Base-by-base conservation (phyloP, 2,113 vertebrate species). In the Osmerus mordax region DNA sequence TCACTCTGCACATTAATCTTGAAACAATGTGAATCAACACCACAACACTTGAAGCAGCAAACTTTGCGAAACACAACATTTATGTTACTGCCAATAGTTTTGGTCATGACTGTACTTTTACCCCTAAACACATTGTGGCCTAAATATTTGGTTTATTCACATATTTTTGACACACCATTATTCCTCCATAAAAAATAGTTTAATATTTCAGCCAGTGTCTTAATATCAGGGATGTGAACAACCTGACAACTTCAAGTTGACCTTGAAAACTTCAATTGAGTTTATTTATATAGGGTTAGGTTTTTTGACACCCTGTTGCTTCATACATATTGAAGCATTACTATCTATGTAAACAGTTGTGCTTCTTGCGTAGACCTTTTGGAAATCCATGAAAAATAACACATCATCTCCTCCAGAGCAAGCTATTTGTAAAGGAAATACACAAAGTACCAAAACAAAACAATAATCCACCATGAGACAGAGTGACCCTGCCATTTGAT, bases 331-430 rank as follows among this genome's bases (percentile, higher is more conserved):
- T 28, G 25, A 28, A 28, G 25, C 7, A 70, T 60, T 67, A 75
- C 63, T 19, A 53, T 16, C 25, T 28, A 28, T 28, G 25, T 18
- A 41, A 72, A 21, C 51, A 23, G 29, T 74, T 73, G 58, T 15
- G 32, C 32, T 23, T 63, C 23, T 47, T 56, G 62, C 69, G 69
- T 72, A 74, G 74, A 58, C 53, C 32, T 69, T 23, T 41, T 65
- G 41, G 29, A 51, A 18, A 28, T 28, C 25, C 25, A 28, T 28
- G 25, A 28, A 28, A 28, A 28, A 28, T 28, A 3, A 58, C 53
- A 56, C 55, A 69, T 18, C n/a, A 28, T 62, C 25, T 25, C 25
- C 25, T 62, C 60, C 60, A 25, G 14, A 62, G 60, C 11, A 6
- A 18, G 1, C n/a, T n/a, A 56, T 15, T 56, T 56, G 15, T 18